Evolutionary conservation across 1,140 invertebrate genomes (phyloP), one percentile per base, ranked within the genome.

Genomic region (Drosophila bipectinata): DNA sequence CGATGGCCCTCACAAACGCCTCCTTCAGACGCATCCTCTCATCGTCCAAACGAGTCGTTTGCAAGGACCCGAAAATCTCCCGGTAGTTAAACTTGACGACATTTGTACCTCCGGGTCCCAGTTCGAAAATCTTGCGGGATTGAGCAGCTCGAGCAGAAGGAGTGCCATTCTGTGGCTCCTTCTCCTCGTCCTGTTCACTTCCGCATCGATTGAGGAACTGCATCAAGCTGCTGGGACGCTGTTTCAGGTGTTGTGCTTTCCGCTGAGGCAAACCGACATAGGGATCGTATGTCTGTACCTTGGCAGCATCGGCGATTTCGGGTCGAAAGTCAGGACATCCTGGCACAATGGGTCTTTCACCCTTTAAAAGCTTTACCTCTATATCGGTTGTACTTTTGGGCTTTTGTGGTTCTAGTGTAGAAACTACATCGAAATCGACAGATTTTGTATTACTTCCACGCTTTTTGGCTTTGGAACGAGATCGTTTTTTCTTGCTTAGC

Each of bases 1-100:
- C 69, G n/a, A 88, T 37, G 4, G 82, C 82, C 26, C 73, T 57
- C 0, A 79, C 57, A 39, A 82, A 76, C 14, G 62, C 60, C n/a
- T 18, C 53, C 30, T 71, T 85, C 0, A 85, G 37, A 6, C 51
- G 44, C 34, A 76, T 10, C 18, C 48, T 18, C n/a, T 81, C 52
- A 1, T 52, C 57, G 24, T 67, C 44, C 12, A 60, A 34, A 2
- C 15, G n/a, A 6, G 49, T 60, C 2, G 24, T 14, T 7, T 48
- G 34, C 6, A 18, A 3, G 0, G 55, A 26, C 3, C 48, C 58
- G 26, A 85, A 85, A 0, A 85, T 32, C 14, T 56, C 48, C 0
- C 41, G 57, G 52, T 81, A 85, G 47, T 85, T 71, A 28, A 85
- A 87, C n/a, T 47, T 74, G 18, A 49, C 34, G 0, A n/a, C 9